Evolutionary conservation across 2,113 vertebrate genomes (phyloP).

Genomic region (Triplophysa dalaica): DNA sequence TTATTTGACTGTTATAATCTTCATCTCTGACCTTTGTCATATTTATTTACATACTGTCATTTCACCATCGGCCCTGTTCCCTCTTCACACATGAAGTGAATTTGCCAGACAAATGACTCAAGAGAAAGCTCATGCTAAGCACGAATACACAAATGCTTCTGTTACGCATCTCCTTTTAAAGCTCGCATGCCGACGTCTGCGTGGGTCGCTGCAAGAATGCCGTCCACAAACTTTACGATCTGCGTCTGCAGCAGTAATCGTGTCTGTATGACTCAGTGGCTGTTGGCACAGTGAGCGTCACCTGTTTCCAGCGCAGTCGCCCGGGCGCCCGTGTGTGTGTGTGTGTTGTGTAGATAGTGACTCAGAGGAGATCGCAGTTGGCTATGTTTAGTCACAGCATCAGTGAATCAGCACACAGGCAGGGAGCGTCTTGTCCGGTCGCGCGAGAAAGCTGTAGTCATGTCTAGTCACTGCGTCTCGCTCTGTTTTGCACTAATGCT

Average conservation of each 20-base stretch:
- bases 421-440: conserved; percentile 16
- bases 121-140: background rate
- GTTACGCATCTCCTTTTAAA: conserved; percentile 20
- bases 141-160: background rate
- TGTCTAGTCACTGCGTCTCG: conserved; percentile 18
- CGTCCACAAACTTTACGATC: background rate
- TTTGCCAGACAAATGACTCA: background rate
- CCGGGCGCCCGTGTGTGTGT: conserved; percentile 39
- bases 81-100: background rate
- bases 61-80: background rate
- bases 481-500: conserved; percentile 3
- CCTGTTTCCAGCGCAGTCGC: conserved; percentile 49
- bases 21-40: background rate
- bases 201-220: conserved; percentile 24
- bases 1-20: conserved; percentile 18
- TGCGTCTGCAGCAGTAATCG: conserved; percentile 44
- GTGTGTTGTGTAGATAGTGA: conserved; percentile 6
- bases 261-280: conserved; percentile 44
- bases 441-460: background rate
- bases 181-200: background rate
- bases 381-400: conserved; percentile 49
- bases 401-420: conserved; percentile 16
- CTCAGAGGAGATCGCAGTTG: background rate
- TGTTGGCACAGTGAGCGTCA: conserved; percentile 49
- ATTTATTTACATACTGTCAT: background rate